phyloP scores from a whole-genome alignment of 2,113 vertebrate species.

The Saguinus imperator region DNA sequence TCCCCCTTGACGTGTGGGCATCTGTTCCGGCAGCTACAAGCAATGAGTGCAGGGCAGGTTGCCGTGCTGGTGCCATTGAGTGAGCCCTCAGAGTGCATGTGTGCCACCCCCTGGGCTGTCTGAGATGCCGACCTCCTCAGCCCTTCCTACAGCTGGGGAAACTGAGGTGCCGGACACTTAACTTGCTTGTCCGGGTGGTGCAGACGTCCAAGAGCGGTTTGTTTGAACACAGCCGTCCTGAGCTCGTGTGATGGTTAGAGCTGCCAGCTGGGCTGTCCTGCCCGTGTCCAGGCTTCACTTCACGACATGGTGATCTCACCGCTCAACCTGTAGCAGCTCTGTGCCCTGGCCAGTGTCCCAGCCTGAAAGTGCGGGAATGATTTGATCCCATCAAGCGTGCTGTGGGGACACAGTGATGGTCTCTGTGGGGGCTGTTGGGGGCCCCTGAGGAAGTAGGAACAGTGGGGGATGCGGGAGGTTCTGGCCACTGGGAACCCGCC shows the following conservation, averaged over 20 bases:
- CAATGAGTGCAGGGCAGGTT: accelerated
- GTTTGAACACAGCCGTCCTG: background rate
- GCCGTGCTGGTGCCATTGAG: accelerated
- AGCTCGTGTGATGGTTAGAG: background rate
- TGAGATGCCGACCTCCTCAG: background rate
- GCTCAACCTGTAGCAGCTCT: accelerated
- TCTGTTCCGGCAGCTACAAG: accelerated
- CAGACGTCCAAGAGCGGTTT: accelerated
- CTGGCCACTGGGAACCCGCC: background rate
- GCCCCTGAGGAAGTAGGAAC: background rate
- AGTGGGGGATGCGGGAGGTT: accelerated
- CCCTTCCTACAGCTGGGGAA: background rate
- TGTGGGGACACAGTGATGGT: background rate
- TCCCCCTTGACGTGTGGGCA: background rate
- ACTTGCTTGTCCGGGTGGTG: background rate
- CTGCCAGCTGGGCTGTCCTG: too few relatives aligned
- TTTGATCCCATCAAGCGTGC: too few relatives aligned
- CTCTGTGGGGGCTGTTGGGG: background rate
- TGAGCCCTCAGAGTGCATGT: accelerated
- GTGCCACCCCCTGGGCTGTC: accelerated
- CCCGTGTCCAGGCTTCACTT: accelerated
- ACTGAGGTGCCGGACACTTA: accelerated
- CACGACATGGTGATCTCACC: accelerated
- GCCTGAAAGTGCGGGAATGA: accelerated
- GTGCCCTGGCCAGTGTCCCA: background rate